Base-by-base conservation (phyloP, 2,113 vertebrate genomes). In the Hipposideros armiger region DNA sequence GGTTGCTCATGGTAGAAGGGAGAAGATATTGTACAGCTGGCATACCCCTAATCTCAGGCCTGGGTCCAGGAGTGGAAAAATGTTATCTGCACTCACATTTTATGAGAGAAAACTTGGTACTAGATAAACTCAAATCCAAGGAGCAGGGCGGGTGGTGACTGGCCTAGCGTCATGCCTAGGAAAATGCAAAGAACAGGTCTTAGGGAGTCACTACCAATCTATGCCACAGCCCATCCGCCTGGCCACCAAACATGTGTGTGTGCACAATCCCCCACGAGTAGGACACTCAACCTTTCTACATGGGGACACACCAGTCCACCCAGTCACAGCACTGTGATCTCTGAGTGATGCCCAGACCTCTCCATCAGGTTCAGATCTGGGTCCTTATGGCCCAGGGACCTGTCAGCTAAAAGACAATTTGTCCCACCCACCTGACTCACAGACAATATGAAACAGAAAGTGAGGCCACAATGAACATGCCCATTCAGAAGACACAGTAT, bases 401-500 rank as follows among this genome's bases (percentile, higher is more conserved):
- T 76, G 14, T 6, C 30, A 45, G 8, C 58, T 82, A 36, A 54
- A 54, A 32, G 88, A 54, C 52, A 76, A 74, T 87, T 28, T 78
- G 78, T 15, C 13, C 26, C 64, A 19, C 69, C 4, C 26, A 30
- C 19, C 7, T 20, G 64, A 28, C 58, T 62, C 54, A 19, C 1
- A 66, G 54, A 30, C 22, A 26, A 24, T 2, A 11, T 54, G 22
- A 40, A 60, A 62, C 36, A 74, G 52, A 54, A 45, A 47, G 13
- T 9, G 11, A 52, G 52, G 11, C 2, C 20, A 36, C 0, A 22
- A 1, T n/a, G 64, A 32, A 58, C 7, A 19, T 0, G 3, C 17
- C 10, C 24, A 7, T 7, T 45, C 42, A 11, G 36, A 89, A 54
- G 42, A 47, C 0, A 30, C 16, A 54, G 56, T 3, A 7, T 4